phyloP scores from a whole-genome alignment of 1,140 invertebrate species.

The Adelges cooleyi region DNA sequence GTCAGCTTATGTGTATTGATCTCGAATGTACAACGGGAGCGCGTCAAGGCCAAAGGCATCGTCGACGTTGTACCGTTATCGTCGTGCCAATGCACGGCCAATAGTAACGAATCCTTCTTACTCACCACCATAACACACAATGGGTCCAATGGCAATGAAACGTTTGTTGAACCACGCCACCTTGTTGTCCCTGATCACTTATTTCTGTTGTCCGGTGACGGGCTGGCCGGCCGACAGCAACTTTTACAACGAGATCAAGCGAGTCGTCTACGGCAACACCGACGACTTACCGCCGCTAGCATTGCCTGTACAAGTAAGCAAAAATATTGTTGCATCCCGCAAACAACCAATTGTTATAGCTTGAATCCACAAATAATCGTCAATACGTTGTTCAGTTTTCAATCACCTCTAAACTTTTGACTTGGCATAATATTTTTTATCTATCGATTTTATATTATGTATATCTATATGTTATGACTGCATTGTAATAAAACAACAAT shows the following conservation, averaged over 20 bases:
- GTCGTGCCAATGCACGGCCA: neutral
- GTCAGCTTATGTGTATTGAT: conserved; percentile 5
- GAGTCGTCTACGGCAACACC: conserved; percentile 1
- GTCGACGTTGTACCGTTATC: neutral
- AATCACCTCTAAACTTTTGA: no score
- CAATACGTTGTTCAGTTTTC: no score
- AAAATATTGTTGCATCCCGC: no score
- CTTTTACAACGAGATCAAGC: conserved; percentile 12
- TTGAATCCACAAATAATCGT: no score
- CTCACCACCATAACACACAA: neutral
- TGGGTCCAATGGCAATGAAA: neutral
- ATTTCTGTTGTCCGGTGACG: no score
- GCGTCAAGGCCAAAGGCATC: conserved; percentile 8
- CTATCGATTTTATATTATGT: no score
- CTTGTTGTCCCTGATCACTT: no score
- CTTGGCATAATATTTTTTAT: no score
- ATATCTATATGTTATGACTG: no score
- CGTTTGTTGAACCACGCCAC: neutral
- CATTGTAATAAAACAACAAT: no score
- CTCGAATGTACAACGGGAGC: neutral
- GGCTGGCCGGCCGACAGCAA: conserved; percentile 16
- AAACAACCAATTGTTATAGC: no score
- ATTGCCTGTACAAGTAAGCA: no score
- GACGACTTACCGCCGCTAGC: neutral
- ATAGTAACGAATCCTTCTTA: neutral